phyloP scores from a whole-genome alignment of 1,140 invertebrate genomes.

The Philotrypesis tridentata region DNA sequence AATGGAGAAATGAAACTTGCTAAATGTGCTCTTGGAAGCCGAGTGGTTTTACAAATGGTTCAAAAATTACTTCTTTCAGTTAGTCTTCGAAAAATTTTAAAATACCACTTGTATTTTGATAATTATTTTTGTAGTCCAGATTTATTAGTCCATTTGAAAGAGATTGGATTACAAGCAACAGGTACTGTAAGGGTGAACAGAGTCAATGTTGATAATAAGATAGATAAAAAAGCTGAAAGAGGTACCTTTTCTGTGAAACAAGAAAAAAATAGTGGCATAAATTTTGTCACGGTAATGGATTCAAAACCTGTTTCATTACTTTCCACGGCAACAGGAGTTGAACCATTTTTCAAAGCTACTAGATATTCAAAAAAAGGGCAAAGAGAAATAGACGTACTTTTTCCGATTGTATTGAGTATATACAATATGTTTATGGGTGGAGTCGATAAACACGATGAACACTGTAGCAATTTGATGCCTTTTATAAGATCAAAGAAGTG shows the following conservation, averaged over 20 bases:
- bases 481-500: not conserved
- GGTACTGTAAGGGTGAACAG: no score
- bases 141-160: conserved; percentile 36
- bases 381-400: not conserved
- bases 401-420: not conserved
- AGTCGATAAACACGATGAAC: not conserved
- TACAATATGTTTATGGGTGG: not conserved
- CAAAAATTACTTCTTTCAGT: conserved; percentile 8
- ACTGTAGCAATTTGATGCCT: conserved; percentile 3
- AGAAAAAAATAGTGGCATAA: no score
- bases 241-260: no score
- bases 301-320: no score
- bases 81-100: conserved; percentile 1
- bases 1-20: not conserved
- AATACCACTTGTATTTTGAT: conserved; percentile 40
- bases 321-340: not conserved
- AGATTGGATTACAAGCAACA: conserved; percentile 10
- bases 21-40: conserved; percentile 31
- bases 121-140: conserved; percentile 39
- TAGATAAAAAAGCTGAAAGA: no score
- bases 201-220: no score
- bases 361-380: not conserved
- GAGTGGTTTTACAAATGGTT: conserved; percentile 36
- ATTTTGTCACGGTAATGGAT: no score
- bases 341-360: not conserved